Conservation (phyloP, 2,888 invertebrate species). For the Lymantria monacha region DNA sequence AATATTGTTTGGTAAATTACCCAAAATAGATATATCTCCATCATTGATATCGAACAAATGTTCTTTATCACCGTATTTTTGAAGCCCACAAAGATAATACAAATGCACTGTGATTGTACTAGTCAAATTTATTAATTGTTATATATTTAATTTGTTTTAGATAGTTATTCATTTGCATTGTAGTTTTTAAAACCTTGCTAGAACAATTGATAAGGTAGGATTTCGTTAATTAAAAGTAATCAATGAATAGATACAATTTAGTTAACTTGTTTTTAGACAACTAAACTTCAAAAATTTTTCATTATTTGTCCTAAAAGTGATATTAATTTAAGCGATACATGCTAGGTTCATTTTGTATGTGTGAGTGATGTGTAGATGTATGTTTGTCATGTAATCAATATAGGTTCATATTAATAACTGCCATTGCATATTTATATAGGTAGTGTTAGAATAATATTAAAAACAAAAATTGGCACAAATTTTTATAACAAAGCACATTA, state of each 20-base stretch:
- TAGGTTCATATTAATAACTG: conserved; percentile 44
- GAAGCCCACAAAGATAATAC: background rate
- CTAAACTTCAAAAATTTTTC: conserved; percentile 23
- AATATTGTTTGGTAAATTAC: no score
- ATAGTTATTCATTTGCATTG: background rate
- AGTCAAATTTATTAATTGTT: background rate
- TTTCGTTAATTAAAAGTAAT: conserved; percentile 41
- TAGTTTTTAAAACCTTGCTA: background rate
- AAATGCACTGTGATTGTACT: background rate
- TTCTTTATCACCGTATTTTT: no score
- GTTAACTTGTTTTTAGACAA: conserved; percentile 24
- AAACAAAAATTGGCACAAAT: conserved; percentile 29
- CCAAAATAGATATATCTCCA: no score
- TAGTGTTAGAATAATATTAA: conserved; percentile 36
- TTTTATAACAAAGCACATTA: conserved; percentile 36
- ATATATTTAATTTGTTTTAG: background rate
- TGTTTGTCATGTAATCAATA: conserved; percentile 13
- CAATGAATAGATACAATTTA: conserved; percentile 33
- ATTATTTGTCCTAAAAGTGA: conserved; percentile 71
- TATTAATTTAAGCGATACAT: conserved; percentile 76
- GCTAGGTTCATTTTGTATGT: conserved; percentile 71
- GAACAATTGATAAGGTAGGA: conserved; percentile 5
- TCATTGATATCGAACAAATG: no score
- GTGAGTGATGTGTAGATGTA: conserved; percentile 41
- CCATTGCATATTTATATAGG: conserved; percentile 49